Percentiles rank a stretch among this genome's conserved stretches.
Evolutionary conservation across 2,113 vertebrate genomes (phyloP).

Genomic region (Hippocampus mohnikei): DNA sequence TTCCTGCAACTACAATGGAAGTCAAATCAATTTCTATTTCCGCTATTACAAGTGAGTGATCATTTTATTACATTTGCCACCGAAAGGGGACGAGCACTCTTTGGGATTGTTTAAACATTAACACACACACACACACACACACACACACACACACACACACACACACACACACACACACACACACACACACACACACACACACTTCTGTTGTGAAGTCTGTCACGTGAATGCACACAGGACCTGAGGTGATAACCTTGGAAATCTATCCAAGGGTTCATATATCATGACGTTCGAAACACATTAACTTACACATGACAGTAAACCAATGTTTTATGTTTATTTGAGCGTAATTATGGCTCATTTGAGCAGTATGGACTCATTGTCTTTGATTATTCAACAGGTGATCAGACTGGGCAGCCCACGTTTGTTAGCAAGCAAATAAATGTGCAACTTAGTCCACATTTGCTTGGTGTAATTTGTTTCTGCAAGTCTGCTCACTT

Average conservation of each 20-base stretch:
- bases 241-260: conserved; percentile 34
- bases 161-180: neutral
- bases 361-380: conserved; percentile 64
- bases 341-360: conserved; percentile 65
- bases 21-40: neutral
- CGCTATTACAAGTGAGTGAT: neutral
- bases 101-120: neutral
- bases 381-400: conserved; percentile 45
- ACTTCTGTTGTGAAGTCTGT: conserved; percentile 23
- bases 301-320: conserved; percentile 63
- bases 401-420: conserved; percentile 18
- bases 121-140: neutral
- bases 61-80: neutral
- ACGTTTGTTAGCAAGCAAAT: conserved; percentile 27
- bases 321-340: conserved; percentile 62
- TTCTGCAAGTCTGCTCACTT: conserved; percentile 11
- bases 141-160: neutral
- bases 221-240: conserved; percentile 13
- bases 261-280: conserved; percentile 54
- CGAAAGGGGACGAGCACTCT: neutral
- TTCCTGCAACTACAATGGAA: neutral
- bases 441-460: conserved; percentile 46
- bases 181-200: neutral
- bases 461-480: conserved; percentile 18
- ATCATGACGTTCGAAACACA: conserved; percentile 53